Evolutionary conservation across 2,888 invertebrate genomes (phyloP).

Genomic region (Andrena haemorrhoa): DNA sequence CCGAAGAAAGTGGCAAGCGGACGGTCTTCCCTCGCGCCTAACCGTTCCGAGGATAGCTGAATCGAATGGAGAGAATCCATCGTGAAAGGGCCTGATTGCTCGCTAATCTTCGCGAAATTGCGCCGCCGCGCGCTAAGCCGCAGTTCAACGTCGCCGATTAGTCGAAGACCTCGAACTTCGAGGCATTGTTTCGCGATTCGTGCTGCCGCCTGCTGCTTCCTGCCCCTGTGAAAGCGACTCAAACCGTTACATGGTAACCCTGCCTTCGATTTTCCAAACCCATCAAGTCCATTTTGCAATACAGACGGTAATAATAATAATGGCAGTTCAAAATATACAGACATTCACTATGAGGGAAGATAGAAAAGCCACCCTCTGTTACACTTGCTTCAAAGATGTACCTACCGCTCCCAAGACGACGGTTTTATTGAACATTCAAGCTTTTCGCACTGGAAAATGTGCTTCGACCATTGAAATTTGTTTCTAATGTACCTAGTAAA

Average conservation of each 20-base stretch:
- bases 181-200: conserved; percentile 72
- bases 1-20: conserved; percentile 68
- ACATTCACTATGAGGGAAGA: background rate
- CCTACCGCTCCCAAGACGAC: background rate
- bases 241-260: background rate
- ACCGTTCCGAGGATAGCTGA: conserved; percentile 64
- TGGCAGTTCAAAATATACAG: background rate
- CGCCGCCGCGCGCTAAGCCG: conserved; percentile 60
- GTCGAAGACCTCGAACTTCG: conserved; percentile 72
- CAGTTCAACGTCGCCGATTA: conserved; percentile 72
- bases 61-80: conserved; percentile 69
- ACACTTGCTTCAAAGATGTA: background rate
- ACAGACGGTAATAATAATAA: background rate
- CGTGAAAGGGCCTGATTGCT: conserved; percentile 75
- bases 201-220: conserved; percentile 61
- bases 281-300: background rate
- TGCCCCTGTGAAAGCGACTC: conserved; percentile 51
- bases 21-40: conserved; percentile 45
- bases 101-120: conserved; percentile 75
- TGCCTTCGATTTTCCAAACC: conserved; percentile 5
- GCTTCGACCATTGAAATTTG: background rate
- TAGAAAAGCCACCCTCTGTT: background rate
- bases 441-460: background rate
- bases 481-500: background rate
- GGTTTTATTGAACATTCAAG: background rate